These are phyloP conservation scores for Chesias legatella DNA, from an alignment of 2,888 invertebrate genomes.

Conservation along the genomic window DNA sequence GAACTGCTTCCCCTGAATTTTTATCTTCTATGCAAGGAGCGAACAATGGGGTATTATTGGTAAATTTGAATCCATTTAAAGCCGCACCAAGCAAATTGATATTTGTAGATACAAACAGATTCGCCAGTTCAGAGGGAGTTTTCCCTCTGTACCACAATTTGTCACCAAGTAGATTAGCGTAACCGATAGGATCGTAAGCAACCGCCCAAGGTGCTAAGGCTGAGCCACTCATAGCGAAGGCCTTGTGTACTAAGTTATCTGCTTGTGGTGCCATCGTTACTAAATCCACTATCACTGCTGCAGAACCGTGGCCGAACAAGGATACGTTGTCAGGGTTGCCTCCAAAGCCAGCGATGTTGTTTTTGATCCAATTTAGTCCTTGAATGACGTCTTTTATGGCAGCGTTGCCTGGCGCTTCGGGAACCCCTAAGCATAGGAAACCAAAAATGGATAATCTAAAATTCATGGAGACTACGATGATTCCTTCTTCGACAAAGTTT, in stretches of 20 bases:
- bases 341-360: slow-evolving; percentile 69
- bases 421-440: slow-evolving; percentile 81
- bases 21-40: slow-evolving; percentile 65
- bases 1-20: slow-evolving; percentile 43
- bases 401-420: slow-evolving; percentile 88
- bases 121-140: slow-evolving; percentile 44
- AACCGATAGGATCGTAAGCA: slow-evolving; percentile 58
- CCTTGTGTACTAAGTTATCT: slow-evolving; percentile 55
- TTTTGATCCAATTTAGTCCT: slow-evolving; percentile 87
- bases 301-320: slow-evolving; percentile 90
- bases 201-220: slow-evolving; percentile 66
- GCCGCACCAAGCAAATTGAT: slow-evolving; percentile 38
- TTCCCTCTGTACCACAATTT: slow-evolving; percentile 50
- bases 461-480: slow-evolving; percentile 83
- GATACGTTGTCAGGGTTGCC: slow-evolving; percentile 87
- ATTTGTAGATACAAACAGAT: slow-evolving; percentile 41
- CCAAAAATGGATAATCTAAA: slow-evolving; percentile 88
- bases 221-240: slow-evolving; percentile 63
- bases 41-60: slow-evolving; percentile 60
- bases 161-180: slow-evolving; percentile 48
- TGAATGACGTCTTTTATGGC: slow-evolving; percentile 91
- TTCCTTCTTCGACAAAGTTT: slow-evolving; percentile 82
- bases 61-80: slow-evolving; percentile 46
- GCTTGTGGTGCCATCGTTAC: slow-evolving; percentile 55
- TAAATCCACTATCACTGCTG: slow-evolving; percentile 80